These are phyloP conservation scores for Acleris cristana DNA, from an alignment of 2,888 invertebrate genomes.

Conservation along the genomic window DNA sequence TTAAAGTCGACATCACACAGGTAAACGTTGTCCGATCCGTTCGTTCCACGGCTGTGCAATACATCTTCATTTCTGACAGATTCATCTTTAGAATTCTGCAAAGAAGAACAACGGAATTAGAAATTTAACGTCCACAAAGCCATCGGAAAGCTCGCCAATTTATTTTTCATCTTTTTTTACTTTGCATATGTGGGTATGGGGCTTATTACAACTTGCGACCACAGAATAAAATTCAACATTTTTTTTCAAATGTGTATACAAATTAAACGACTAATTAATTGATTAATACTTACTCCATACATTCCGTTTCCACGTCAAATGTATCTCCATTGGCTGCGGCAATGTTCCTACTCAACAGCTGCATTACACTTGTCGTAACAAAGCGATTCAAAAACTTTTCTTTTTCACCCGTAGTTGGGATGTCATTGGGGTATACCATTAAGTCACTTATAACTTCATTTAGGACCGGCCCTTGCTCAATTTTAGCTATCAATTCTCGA, in stretches of 20 bases:
- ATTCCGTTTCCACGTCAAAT: constrained; percentile 64
- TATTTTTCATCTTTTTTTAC: too few species aligned
- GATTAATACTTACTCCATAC: constrained; percentile 73
- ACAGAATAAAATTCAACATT: too few species aligned
- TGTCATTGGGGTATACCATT: constrained; percentile 76
- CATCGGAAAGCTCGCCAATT: too few species aligned
- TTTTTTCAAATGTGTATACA: too few species aligned
- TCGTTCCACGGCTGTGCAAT: constrained; percentile 80
- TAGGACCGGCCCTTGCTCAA: constrained; percentile 59
- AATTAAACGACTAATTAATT: too few species aligned
- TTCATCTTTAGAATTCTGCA: constrained; percentile 87
- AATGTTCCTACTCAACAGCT: constrained; percentile 61
- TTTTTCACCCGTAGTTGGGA: constrained; percentile 50
- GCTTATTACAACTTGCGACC: too few species aligned
- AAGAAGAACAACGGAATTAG: constrained; percentile 12
- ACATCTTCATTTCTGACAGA: constrained; percentile 87
- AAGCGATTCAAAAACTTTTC: constrained; percentile 76
- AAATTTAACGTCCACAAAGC: too few species aligned
- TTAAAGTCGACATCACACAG: constrained; percentile 82
- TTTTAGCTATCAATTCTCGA: constrained; percentile 68
- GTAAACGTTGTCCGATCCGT: constrained; percentile 70
- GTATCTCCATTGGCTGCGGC: constrained; percentile 46
- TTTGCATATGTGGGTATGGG: too few species aligned
- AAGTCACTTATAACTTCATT: constrained; percentile 68
- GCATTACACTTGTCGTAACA: constrained; percentile 61